Evolutionary conservation across 2,888 invertebrate genomes (phyloP), one percentile per base, ranked within the genome.

Genomic region (Lepidochitona cinerea): DNA sequence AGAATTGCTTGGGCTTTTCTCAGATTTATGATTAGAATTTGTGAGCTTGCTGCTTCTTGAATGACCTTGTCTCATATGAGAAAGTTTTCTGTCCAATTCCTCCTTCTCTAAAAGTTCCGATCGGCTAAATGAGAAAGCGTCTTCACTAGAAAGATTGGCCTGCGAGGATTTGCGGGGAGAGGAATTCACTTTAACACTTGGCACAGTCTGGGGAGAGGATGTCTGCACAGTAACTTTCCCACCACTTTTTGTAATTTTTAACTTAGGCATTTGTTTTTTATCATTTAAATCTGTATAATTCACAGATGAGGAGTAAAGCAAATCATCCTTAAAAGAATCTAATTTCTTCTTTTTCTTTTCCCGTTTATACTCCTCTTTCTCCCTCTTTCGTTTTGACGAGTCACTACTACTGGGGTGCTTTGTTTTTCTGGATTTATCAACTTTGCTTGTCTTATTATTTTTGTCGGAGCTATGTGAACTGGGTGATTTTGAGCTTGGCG

Each of bases 201-300:
- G 29, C 23, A 12, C 23, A 32, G 29, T 59, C 29, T 32, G 14
- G 29, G 23, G 23, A 14, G 67, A 35, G 6, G 70, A 41, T n/a
- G 71, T 79, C 35, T 79, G 77, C 7, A 82, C 72, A 37, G 79
- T 77, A 70, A 82, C 71, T 73, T 80, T 79, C 7, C 77, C 70
- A 77, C 81, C 79, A 68, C 80, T 80, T 76, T 80, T 80, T 54
- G 84, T 80, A 36, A 88, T 86, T 74, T 88, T 88, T 64, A 88
- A 70, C 71, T 85, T 88, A 26, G 85, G 82, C 72, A 84, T 83
- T 7, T 83, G 80, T 41, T 81, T 83, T 71, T 84, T 65, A 77
- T 85, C 84, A 37, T 49, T 66, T 7, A 66, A 49, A 0, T 79
- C 82, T 72, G 66, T 35, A 33, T 37, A 37, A 37, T 84, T 82